Percentiles rank a stretch among this genome's conserved stretches.
These are phyloP conservation scores for Pseudochaenichthys georgianus DNA, from an alignment of 2,797 vertebrate species.

Conservation along the genomic window DNA sequence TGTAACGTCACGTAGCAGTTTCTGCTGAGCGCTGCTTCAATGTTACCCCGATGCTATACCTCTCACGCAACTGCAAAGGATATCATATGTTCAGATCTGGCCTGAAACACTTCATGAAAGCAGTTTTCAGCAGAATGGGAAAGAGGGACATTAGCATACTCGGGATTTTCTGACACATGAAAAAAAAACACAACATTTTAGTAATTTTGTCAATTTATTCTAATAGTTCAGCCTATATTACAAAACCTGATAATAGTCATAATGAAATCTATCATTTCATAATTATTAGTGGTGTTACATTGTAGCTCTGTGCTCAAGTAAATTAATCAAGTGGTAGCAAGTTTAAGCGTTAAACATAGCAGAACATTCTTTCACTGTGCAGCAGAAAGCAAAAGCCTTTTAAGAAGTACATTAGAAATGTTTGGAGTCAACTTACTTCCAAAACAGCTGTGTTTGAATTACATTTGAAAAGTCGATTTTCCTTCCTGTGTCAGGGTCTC, in stretches of 20 bases:
- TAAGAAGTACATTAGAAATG: conserved; percentile 38
- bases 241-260: conserved; percentile 57
- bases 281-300: conserved; percentile 54
- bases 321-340: conserved; percentile 36
- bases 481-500: neutral
- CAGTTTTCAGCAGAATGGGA: neutral
- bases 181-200: conserved; percentile 9
- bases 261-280: conserved; percentile 44
- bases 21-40: conserved; percentile 55
- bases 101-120: conserved; percentile 7
- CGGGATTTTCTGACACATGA: neutral
- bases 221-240: conserved; percentile 60
- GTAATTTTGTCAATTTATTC: conserved; percentile 65
- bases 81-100: conserved; percentile 17
- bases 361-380: conserved; percentile 54
- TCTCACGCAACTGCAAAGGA: conserved; percentile 1
- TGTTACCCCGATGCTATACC: conserved; percentile 34
- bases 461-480: conserved; percentile 2
- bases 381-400: conserved; percentile 53
- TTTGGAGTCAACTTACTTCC: conserved; percentile 34
- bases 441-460: conserved; percentile 9
- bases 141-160: neutral
- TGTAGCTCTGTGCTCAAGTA: conserved; percentile 60
- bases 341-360: conserved; percentile 45
- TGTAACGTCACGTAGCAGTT: conserved; percentile 27